A percentile compares a stretch with the other conserved stretches of the same genome.
These are phyloP conservation scores for Hippasteria phrygiana DNA, from an alignment of 53 echinoderm and acorn worm species.

Conservation along the genomic window DNA sequence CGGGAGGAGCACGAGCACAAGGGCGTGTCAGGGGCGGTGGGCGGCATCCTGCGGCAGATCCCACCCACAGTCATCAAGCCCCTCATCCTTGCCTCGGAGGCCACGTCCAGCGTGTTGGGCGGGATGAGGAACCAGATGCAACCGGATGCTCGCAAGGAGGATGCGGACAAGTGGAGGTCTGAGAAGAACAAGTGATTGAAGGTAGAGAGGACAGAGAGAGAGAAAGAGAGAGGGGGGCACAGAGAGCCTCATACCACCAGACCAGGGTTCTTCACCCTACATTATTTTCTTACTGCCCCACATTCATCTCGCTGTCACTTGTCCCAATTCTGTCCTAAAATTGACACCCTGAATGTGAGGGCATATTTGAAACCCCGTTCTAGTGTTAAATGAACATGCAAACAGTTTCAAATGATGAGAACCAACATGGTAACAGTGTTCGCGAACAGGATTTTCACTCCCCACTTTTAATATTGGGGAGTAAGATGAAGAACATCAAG, in stretches of 20 bases:
- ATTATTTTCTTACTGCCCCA: no score
- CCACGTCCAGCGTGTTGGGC: slow-evolving; percentile 95
- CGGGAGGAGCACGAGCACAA: slow-evolving; percentile 95
- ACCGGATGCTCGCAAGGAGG: slow-evolving; percentile 97
- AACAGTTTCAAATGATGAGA: no score
- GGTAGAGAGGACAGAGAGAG: neutral
- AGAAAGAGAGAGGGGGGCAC: neutral
- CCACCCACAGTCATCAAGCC: slow-evolving; percentile 97
- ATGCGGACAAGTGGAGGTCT: slow-evolving; percentile 94
- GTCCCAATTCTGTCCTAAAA: no score
- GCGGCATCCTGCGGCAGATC: slow-evolving; percentile 94
- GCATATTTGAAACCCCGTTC: no score
- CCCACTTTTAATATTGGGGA: no score
- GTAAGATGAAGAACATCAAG: no score
- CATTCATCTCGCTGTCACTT: no score
- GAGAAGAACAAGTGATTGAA: slow-evolving; percentile 46
- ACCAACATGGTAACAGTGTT: no score
- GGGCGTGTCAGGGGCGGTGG: slow-evolving; percentile 97
- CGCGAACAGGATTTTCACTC: no score
- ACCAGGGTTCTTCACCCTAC: no score
- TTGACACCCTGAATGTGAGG: no score
- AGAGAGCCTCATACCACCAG: neutral
- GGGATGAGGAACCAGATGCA: slow-evolving; percentile 96
- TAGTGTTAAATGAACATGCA: no score
- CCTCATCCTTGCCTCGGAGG: slow-evolving; percentile 95